Percentiles rank a stretch among this genome's conserved stretches.
These are phyloP conservation scores for Cerceris ruficornis DNA, from an alignment of 2,888 invertebrate species.

Conservation along the genomic window DNA sequence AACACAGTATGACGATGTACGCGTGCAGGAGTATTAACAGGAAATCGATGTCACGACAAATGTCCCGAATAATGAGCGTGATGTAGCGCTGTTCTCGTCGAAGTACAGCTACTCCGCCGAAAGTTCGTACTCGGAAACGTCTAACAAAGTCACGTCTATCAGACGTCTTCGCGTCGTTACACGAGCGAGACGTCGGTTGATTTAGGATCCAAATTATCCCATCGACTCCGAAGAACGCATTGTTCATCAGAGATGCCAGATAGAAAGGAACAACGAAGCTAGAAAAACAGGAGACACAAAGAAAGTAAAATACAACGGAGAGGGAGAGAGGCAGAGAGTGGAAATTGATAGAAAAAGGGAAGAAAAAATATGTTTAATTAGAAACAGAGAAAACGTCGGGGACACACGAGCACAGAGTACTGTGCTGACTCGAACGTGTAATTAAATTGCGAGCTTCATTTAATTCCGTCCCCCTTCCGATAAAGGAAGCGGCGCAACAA, in stretches of 20 bases:
- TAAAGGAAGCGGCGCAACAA: neutral
- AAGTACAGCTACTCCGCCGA: neutral
- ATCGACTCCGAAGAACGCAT: neutral
- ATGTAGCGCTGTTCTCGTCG: neutral
- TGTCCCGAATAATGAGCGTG: slow-evolving; percentile 23
- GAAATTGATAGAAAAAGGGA: no score
- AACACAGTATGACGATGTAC: neutral
- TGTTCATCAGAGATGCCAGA: neutral
- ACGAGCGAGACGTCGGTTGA: neutral
- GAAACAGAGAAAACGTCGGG: slow-evolving; percentile 9
- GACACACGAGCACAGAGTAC: neutral
- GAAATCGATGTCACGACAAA: slow-evolving; percentile 28
- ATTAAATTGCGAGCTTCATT: slow-evolving; percentile 16
- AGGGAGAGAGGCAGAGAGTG: neutral
- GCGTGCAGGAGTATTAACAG: slow-evolving; percentile 15
- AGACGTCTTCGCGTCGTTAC: neutral
- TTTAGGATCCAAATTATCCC: slow-evolving; percentile 19
- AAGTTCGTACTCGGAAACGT: slow-evolving; percentile 2
- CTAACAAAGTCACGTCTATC: slow-evolving; percentile 13
- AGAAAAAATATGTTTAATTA: slow-evolving; percentile 18
- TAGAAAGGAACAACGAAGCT: neutral
- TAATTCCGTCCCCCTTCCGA: neutral
- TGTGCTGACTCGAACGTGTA: slow-evolving; percentile 22
- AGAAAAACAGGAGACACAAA: neutral
- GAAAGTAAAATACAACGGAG: neutral